phyloP scores from a whole-genome alignment of 1,140 invertebrate species.

The Zophobas atratus region DNA sequence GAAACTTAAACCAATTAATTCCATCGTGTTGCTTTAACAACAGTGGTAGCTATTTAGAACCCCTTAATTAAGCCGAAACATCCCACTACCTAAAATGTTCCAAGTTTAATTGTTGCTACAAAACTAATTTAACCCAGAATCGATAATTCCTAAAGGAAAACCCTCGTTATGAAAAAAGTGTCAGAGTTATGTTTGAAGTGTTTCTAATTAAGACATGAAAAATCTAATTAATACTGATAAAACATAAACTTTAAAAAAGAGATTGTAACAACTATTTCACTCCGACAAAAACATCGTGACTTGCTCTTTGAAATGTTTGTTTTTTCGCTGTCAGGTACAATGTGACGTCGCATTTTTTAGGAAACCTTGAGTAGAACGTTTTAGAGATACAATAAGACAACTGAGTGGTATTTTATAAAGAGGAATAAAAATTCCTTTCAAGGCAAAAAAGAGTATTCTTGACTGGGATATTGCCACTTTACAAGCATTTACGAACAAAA shows the following conservation, averaged over 20 bases:
- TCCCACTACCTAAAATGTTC: not conserved
- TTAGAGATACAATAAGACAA: constrained; percentile 13
- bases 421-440: constrained; percentile 33
- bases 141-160: constrained; percentile 4
- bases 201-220: too few species aligned
- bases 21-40: not conserved
- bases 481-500: constrained; percentile 41
- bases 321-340: constrained; percentile 29
- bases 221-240: too few species aligned
- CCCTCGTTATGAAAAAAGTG: not conserved
- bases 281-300: constrained; percentile 11
- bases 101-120: constrained; percentile 33
- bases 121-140: constrained; percentile 28
- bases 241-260: too few species aligned
- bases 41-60: not conserved
- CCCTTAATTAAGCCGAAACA: constrained; percentile 26
- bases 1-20: not conserved
- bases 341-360: constrained; percentile 23
- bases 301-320: constrained; percentile 29
- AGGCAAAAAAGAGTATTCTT: not conserved
- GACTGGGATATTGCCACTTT: constrained; percentile 39
- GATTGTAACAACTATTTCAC: constrained; percentile 3
- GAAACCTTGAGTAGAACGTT: constrained; percentile 1
- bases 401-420: constrained; percentile 22
- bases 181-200: too few species aligned